Base-by-base conservation (phyloP, 2,888 invertebrate species). In the Bombylius discolor region DNA sequence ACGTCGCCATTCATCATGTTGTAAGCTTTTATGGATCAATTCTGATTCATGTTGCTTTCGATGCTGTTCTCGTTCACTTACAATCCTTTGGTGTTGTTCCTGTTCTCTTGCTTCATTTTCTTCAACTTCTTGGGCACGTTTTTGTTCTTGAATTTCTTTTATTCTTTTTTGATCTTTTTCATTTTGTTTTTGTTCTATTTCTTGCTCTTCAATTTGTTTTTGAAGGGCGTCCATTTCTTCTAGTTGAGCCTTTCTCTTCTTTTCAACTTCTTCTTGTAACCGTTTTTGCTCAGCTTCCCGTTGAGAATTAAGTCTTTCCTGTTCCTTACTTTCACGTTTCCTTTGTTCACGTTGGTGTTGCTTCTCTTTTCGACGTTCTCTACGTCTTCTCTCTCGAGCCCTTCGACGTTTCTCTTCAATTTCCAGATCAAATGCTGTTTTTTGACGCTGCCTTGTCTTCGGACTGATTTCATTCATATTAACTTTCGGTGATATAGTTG, bases 161-260 rank as follows among this genome's bases (percentile, higher is more conserved):
- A 39, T 51, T 13, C 51, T 36, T 5, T 47, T 51, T 46, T 51
- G 31, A 11, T 36, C 51, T 5, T 14, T n/a, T 31, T 55, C 55
- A 8, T 36, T 47, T 55, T 55, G 42, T 55, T 70, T 67, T 45
- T 67, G 65, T 46, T 70, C 70, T 33, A 12, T 33, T 46, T 51
- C 52, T 7, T 36, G 44, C 31, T 56, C 47, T 45, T 53, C 53
- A 2, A 42, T 8, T 53, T 53, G 53, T 6, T 49, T 45, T 42
- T 49, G 49, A 23, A 48, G 8, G 11, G 48, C 45, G 32, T 56
- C 51, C 23, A 49, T 23, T 31, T 56, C 56, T 31, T 51, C 45
- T 33, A 48, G 23, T 9, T 52, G 47, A n/a, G 23, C 4, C 34
- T 23, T 52, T 1, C 45, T 42, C 44, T 51, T 55, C 8, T 31